Conservation (phyloP, 2,113 vertebrate species). For the rat (Rattus norvegicus) region GRCr8 NC_086020.1:66893001-66893500, state of each 20-base stretch:
- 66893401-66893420: background rate
- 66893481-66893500: background rate
- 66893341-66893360: background rate
- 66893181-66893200: background rate
- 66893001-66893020: background rate
- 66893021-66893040: background rate
- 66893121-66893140: background rate
- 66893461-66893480: background rate
- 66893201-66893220: background rate
- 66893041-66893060: background rate
- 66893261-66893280: background rate
- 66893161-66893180: rapidly evolving
- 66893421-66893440: background rate
- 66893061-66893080: background rate
- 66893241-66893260: background rate
- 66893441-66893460: too few species aligned
- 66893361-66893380: background rate
- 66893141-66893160: background rate
- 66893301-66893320: background rate
- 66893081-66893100: background rate
- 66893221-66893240: background rate
- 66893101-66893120: background rate
- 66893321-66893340: background rate
- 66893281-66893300: background rate
- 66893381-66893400: too few species aligned